Evolutionary conservation across 2,888 invertebrate species (phyloP).

Genomic region (Stegophylla sp.): DNA sequence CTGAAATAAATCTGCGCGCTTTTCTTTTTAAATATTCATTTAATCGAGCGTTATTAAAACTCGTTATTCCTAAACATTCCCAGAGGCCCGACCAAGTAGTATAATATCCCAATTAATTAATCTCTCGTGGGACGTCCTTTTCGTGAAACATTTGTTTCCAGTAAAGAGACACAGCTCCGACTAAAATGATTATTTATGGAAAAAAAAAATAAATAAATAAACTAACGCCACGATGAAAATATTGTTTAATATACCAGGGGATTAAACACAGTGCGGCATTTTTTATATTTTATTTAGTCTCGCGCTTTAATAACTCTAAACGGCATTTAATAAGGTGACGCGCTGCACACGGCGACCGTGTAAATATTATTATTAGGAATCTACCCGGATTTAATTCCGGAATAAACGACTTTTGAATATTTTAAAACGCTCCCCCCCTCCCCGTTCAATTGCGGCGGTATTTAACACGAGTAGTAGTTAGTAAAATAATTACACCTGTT

Average conservation of each 20-base stretch:
- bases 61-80: neutral
- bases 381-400: neutral
- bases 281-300: neutral
- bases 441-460: too few species aligned
- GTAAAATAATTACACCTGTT: too few species aligned
- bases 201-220: conserved; percentile 13
- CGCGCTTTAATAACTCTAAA: neutral
- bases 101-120: conserved; percentile 25
- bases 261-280: neutral
- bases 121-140: neutral
- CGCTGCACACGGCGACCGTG: neutral
- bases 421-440: too few species aligned
- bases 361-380: conserved; percentile 8
- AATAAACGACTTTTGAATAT: neutral
- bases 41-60: conserved; percentile 1
- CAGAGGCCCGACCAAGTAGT: neutral
- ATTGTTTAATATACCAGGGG: neutral
- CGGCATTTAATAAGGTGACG: neutral
- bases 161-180: neutral
- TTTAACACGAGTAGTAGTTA: too few species aligned
- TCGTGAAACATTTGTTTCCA: conserved; percentile 14
- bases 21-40: conserved; percentile 1
- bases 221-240: neutral
- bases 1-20: neutral
- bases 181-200: conserved; percentile 9